Evolutionary conservation across 1,140 invertebrate species (phyloP), one percentile per base, ranked within the genome.

Genomic region (Melanaphis sacchari): DNA sequence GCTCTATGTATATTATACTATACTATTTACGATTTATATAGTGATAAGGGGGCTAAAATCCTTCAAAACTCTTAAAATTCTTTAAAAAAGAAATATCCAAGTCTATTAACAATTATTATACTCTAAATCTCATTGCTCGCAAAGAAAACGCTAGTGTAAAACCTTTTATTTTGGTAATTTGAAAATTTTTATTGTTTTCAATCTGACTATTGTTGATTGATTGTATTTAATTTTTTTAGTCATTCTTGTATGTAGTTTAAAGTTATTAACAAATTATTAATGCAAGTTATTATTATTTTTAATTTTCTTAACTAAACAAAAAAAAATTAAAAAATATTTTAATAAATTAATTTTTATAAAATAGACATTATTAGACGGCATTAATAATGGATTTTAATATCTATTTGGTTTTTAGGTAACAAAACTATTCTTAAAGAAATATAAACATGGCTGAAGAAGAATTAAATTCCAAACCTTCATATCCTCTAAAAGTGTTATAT

Each of bases 401-500:
- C 2, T 22, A 31, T 49, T 91, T 36, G 15, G 15, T n/a, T n/a
- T 76, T 66, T n/a, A 76, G 24, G 59, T 76, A 76, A 49, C n/a
- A 46, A 36, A 46, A 38, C 49, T 49, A 54, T 93, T 93, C 0
- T 84, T 84, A 31, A 49, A 52, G 24, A 40, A 93, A 49, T 40
- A 93, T 93, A 40, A 93, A 49, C 40, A 93, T 93, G 91, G 76
- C 91, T 22, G 91, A 93, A 40, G 90, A 91, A 31, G 91, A 93
- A 49, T 52, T 36, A 52, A 84, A 52, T 92, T 52, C 43, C 5
- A 92, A 93, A 85, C 81, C 91, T 11, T 90, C 90, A 93, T 94
- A 93, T 76, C 90, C 90, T 40, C 95, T 99, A 93, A 97, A 96
- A 95, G 97, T 99, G 91, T 95, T 97, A 91, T 99, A 99, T 96